Percentiles rank a stretch among this genome's conserved stretches.
Conservation (phyloP, 1,140 invertebrate species). For the Rhagoletis zephyria region DNA sequence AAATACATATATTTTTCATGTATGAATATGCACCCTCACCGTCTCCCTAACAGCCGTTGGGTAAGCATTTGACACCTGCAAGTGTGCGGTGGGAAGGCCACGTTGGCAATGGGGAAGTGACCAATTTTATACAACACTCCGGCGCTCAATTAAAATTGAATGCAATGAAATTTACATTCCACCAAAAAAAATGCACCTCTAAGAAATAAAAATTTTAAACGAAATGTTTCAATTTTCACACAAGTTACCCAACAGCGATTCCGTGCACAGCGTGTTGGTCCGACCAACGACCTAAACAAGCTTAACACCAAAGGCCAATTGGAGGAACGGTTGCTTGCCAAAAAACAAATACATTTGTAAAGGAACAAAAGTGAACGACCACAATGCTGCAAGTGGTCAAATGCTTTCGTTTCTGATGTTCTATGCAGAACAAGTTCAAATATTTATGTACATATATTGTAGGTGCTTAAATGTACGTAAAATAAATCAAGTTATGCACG, state of each 20-base stretch:
- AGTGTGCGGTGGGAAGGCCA: not conserved
- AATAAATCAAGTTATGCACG: constrained; percentile 4
- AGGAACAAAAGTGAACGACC: not conserved
- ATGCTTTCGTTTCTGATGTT: not conserved
- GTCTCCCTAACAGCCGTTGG: not conserved
- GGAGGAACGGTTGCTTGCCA: not conserved
- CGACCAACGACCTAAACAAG: not conserved
- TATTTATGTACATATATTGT: not conserved
- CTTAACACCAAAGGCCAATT: not conserved
- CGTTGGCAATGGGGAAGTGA: too few species aligned
- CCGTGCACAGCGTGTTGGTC: not conserved
- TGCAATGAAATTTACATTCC: constrained; percentile 37
- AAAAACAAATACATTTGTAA: not conserved
- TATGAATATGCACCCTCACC: not conserved
- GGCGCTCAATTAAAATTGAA: constrained; percentile 34
- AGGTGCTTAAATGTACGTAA: not conserved
- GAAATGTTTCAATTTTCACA: constrained; percentile 17
- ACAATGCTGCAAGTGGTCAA: not conserved
- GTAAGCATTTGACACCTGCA: not conserved
- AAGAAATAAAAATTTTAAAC: constrained; percentile 26
- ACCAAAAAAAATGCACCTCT: constrained; percentile 4
- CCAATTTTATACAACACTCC: not conserved
- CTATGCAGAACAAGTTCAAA: not conserved
- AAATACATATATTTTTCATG: not conserved
- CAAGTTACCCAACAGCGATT: not conserved